Conservation (phyloP, 1,140 invertebrate genomes). For the Ooceraea biroi region DNA sequence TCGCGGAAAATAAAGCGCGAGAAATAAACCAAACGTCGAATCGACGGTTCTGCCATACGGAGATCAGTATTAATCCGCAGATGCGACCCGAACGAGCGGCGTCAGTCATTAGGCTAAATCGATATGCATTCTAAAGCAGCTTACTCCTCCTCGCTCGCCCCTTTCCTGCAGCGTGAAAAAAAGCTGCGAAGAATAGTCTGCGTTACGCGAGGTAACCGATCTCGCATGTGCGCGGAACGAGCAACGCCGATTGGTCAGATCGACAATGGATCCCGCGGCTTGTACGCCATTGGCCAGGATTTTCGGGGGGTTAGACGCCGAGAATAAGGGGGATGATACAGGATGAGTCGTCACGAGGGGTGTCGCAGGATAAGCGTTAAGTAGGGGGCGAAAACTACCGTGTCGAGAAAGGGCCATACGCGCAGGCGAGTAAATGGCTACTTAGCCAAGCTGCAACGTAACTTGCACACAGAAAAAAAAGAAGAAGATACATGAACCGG, state of each 20-base stretch:
- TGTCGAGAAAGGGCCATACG: slow-evolving; percentile 50
- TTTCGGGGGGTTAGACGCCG: slow-evolving; percentile 76
- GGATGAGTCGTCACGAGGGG: slow-evolving; percentile 81
- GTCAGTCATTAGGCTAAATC: slow-evolving; percentile 79
- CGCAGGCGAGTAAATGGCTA: slow-evolving; percentile 71
- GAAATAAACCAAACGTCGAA: too few relatives aligned
- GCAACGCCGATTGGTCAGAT: slow-evolving; percentile 78
- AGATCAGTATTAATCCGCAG: slow-evolving; percentile 75
- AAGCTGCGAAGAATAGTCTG: slow-evolving; percentile 58
- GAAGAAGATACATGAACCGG: neutral
- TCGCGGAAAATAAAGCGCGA: neutral
- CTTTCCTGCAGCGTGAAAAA: slow-evolving; percentile 22
- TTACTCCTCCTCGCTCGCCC: slow-evolving; percentile 18
- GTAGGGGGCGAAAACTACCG: slow-evolving; percentile 76
- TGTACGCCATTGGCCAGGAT: slow-evolving; percentile 79
- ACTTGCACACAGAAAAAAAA: slow-evolving; percentile 3
- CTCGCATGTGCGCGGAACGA: slow-evolving; percentile 71
- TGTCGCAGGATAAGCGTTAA: slow-evolving; percentile 83
- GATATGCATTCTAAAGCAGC: slow-evolving; percentile 79
- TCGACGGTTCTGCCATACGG: neutral
- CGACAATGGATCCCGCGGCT: slow-evolving; percentile 81
- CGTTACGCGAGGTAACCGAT: slow-evolving; percentile 70
- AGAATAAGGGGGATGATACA: slow-evolving; percentile 81
- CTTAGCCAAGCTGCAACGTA: slow-evolving; percentile 45
- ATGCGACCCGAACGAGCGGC: slow-evolving; percentile 71